Evolutionary conservation across 2,888 invertebrate species (phyloP), one percentile per base, ranked within the genome.

Genomic region (Drosophila histrio): DNA sequence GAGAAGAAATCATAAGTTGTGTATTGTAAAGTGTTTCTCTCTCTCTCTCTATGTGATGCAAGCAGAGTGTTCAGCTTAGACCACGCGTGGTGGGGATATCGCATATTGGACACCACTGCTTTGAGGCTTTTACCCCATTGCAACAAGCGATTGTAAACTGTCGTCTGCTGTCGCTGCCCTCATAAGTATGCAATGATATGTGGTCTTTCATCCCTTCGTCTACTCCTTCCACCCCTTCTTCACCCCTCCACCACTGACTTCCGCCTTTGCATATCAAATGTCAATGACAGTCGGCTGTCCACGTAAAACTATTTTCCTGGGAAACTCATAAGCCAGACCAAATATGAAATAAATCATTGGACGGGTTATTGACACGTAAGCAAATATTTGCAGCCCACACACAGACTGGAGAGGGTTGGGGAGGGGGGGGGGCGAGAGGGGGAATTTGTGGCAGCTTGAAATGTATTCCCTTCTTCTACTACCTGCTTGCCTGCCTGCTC

Each of bases 341-440:
- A 84, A 84, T 88, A 84, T 84, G 88, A 84, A 84, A 84, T 84
- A 84, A 84, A 84, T 84, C 84, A 88, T 84, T 72, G 88, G 87
- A 58, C 88, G 84, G 84, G 84, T 84, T 84, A 84, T 84, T 84
- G 84, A 88, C 84, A 84, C 84, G 87, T 84, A 70, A 77, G 88
- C 88, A 84, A 84, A 84, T 87, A 84, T 84, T 84, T 84, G 78
- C 75, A 69, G 67, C 61, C 61, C 67, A 64, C 57, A 58, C 53
- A 53, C 28, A 43, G 24, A 17, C 34, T 46, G 13, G 17, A 13
- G 6, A 21, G 21, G 8, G 13, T 4, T n/a, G 15, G 3, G 9
- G 3, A 13, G 47, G 47, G 49, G 50, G 54, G 11, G 5, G 7
- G 11, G 11, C 1, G 26, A 8, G n/a, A 21, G 11, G 17, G 1